Evolutionary conservation across 37 sponge, comb jelly and placozoan species (phyloP), one percentile per base, ranked within the genome.

Genomic region (Axinella damicornis): DNA sequence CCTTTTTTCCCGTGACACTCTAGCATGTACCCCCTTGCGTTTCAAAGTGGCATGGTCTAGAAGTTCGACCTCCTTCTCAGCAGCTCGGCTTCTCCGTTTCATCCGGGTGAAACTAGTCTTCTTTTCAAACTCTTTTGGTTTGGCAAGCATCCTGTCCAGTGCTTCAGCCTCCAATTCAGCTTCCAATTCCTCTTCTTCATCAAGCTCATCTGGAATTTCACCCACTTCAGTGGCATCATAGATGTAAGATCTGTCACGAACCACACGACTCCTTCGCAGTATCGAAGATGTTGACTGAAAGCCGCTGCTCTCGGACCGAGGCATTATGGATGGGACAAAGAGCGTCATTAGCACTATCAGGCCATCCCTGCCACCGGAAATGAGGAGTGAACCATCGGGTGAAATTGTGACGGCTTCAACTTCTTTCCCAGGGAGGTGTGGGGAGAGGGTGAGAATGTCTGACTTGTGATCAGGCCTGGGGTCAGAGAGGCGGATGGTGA

Each of bases 291-390:
- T 82, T 28, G 12, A 57, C n/a, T n/a, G n/a, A n/a, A n/a, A n/a
- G 18, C 31, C 35, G 37, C 17, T 40, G 28, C 25, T 38, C 27
- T 58, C 66, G 24, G 81, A 53, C 32, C 62, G 36, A 30, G 92
- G 88, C 14, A 69, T 1, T 18, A 87, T 20, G 12, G 83, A 57
- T 13, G 93, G 89, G 16, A 87, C 80, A n/a, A 77, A 70, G 25
- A 94, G 68, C 13, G 80, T 90, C 59, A 85, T 86, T 34, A 95
- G 73, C 0, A 89, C 90, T n/a, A 95, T 53, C 16, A 78, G 38
- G 33, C 89, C 89, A 76, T 95, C 95, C 56, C 95, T 64, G 21
- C 90, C 95, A 18, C 95, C 95, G 31, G 95, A 85, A 12, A 89
- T 92, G 32, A 95, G 62, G 28, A 92, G 64, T 21, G 91, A 84